Evolutionary conservation across 2,113 vertebrate species (phyloP).

Genomic region (Gallinago paraguaiae): DNA sequence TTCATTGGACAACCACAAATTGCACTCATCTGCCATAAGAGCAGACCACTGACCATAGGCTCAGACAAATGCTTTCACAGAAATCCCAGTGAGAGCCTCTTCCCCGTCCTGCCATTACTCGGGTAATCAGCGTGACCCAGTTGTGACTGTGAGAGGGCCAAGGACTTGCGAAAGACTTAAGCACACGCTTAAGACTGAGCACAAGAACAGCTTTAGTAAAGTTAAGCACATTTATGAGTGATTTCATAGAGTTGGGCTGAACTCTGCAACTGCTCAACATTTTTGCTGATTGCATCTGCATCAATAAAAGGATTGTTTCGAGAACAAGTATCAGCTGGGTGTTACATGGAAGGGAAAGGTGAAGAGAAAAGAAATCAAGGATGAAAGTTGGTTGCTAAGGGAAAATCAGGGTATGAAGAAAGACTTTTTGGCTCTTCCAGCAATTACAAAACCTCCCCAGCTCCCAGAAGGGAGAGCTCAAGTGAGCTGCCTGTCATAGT

Average conservation of each 20-base stretch:
- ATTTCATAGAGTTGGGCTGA: neutral
- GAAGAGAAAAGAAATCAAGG: conserved; percentile 39
- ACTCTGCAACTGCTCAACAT: neutral
- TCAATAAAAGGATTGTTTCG: neutral
- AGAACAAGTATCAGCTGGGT: neutral
- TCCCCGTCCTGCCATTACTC: neutral
- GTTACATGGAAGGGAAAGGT: conserved; percentile 54
- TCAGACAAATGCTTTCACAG: conserved; percentile 1
- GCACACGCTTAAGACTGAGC: neutral
- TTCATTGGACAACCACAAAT: conserved; percentile 1
- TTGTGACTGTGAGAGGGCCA: neutral
- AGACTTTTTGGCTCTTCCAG: conserved; percentile 33
- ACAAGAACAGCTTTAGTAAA: neutral
- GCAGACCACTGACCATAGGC: neutral
- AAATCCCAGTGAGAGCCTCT: neutral
- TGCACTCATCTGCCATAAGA: conserved; percentile 8
- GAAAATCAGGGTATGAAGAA: conserved; percentile 21
- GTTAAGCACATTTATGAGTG: neutral
- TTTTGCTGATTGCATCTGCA: conserved; percentile 20
- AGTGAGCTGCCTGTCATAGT: conserved; percentile 15
- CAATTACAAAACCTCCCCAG: conserved; percentile 39
- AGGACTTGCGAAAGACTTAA: neutral
- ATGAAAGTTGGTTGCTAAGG: conserved; percentile 22
- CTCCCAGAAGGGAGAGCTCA: conserved; percentile 20
- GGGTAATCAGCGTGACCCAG: neutral